Conservation (phyloP, 1,140 invertebrate species). For the Trichomalopsis sarcophagae region DNA sequence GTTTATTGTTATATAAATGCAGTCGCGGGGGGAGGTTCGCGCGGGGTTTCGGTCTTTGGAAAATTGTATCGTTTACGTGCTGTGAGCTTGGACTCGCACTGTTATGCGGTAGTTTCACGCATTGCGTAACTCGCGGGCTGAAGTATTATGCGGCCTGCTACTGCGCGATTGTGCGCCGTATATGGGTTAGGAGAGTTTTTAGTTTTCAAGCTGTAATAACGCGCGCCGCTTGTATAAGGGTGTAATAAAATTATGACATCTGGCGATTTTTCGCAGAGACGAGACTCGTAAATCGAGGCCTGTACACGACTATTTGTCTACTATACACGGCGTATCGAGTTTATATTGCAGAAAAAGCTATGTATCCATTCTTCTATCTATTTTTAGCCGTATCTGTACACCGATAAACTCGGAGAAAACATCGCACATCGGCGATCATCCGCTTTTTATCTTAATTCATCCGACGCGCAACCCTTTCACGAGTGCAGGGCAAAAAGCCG, state of each 20-base stretch:
- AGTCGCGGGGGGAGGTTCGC: neutral
- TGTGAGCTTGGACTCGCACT: neutral
- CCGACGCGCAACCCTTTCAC: neutral
- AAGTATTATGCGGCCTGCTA: neutral
- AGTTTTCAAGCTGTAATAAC: neutral
- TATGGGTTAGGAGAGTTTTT: neutral
- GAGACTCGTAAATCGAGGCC: too few relatives aligned
- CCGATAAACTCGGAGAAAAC: neutral
- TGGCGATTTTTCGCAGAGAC: too few relatives aligned
- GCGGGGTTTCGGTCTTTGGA: neutral
- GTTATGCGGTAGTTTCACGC: neutral
- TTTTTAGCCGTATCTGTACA: too few relatives aligned
- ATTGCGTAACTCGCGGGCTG: neutral
- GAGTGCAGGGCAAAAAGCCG: neutral
- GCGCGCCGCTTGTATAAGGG: neutral
- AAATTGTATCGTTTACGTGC: conserved; percentile 29
- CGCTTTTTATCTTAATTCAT: neutral
- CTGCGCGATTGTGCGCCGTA: neutral
- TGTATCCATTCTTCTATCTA: too few relatives aligned
- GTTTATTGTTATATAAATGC: conserved; percentile 31
- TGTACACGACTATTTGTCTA: too few relatives aligned
- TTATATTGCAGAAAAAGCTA: too few relatives aligned
- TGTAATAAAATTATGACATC: too few relatives aligned
- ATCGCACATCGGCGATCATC: neutral
- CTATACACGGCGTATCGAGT: too few relatives aligned